These are phyloP conservation scores for Homarus gammarus DNA, from an alignment of 2,888 invertebrate genomes.

Conservation along the genomic window DNA sequence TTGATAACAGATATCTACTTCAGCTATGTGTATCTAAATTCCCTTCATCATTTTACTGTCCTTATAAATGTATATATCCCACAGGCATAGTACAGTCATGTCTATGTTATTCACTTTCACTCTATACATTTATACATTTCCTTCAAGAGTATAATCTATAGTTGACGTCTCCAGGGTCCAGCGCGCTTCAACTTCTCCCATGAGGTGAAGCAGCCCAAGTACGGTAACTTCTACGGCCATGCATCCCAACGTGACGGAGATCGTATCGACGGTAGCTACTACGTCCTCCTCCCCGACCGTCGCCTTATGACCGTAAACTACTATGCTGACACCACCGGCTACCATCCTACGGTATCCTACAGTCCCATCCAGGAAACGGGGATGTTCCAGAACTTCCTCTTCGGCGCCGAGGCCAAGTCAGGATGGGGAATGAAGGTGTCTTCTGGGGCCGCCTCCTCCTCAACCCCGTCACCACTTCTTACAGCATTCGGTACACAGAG, in stretches of 20 bases:
- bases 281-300: conserved; percentile 29
- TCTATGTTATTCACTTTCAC: not conserved
- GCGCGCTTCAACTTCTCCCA: conserved; percentile 25
- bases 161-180: no score
- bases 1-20: not conserved
- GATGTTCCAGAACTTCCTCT: conserved; percentile 35
- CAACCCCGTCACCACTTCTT: not conserved
- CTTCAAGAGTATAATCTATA: no score
- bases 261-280: conserved; percentile 26
- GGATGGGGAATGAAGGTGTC: not conserved
- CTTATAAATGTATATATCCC: no score
- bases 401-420: conserved; percentile 6
- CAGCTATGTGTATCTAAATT: no score
- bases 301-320: conserved; percentile 38
- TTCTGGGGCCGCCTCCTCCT: not conserved
- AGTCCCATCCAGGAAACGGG: not conserved
- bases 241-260: conserved; percentile 10
- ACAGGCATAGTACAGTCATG: no score
- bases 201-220: conserved; percentile 24
- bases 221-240: conserved; percentile 42
- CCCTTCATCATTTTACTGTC: no score
- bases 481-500: not conserved
- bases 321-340: conserved; percentile 26
- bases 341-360: conserved; percentile 18
- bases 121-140: no score